phyloP scores from a whole-genome alignment of 2,113 vertebrate genomes.

The Pseudolaguvia tuberculata region DNA sequence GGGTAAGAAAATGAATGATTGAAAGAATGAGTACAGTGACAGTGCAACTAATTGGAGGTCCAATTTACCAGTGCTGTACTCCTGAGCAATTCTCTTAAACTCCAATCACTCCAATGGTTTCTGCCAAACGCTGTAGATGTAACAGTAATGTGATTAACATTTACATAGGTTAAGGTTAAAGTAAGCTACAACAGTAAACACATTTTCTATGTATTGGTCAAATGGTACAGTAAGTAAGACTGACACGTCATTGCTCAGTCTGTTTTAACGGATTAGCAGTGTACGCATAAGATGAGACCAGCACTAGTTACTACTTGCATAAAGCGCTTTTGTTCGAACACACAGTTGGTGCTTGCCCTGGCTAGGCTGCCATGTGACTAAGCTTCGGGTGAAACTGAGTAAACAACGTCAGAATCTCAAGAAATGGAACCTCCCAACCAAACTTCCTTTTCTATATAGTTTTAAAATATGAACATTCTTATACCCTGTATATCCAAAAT shows the following conservation, averaged over 20 bases:
- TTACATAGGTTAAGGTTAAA: too few relatives aligned
- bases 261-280: neutral
- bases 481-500: neutral
- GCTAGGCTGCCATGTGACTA: neutral
- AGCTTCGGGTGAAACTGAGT: neutral
- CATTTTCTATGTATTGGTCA: too few relatives aligned
- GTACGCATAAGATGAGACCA: neutral
- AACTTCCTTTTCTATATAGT: neutral
- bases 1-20: too few relatives aligned
- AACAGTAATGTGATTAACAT: too few relatives aligned
- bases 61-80: too few relatives aligned
- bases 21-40: too few relatives aligned
- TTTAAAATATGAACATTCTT: neutral
- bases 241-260: neutral
- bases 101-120: too few relatives aligned
- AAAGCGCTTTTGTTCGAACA: constrained; percentile 12
- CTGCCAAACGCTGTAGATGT: too few relatives aligned
- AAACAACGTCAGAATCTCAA: constrained; percentile 2
- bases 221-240: too few relatives aligned
- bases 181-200: too few relatives aligned
- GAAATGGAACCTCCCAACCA: neutral
- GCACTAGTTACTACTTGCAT: constrained; percentile 7
- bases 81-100: too few relatives aligned
- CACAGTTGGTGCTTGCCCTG: neutral
- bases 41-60: too few relatives aligned